Conservation (phyloP, 2,113 vertebrate species). For the Stictonetta naevosa region DNA sequence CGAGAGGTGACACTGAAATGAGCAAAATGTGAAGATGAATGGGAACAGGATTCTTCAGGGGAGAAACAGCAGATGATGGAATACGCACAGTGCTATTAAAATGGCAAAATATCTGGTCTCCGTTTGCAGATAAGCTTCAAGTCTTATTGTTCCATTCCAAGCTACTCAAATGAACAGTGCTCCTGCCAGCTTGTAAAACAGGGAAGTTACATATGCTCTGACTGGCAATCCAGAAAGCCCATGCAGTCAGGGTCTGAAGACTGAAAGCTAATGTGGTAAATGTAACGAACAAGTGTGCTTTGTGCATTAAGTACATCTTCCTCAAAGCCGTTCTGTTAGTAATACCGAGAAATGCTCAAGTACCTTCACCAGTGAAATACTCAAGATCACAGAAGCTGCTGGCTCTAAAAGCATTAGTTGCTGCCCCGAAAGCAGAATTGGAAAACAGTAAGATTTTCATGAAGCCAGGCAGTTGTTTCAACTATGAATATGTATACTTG, state of each 20-base stretch:
- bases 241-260: not conserved
- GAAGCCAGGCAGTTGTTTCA: not conserved
- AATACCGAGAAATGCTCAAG: conserved; percentile 24
- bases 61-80: not conserved
- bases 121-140: not conserved
- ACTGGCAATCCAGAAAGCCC: not conserved
- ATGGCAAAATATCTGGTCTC: not conserved
- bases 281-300: conserved; percentile 2
- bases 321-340: not conserved
- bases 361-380: not conserved
- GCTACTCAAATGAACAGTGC: not conserved
- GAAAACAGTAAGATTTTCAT: not conserved
- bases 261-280: not conserved
- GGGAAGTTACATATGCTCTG: not conserved
- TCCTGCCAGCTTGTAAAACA: not conserved
- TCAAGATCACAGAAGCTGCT: conserved; percentile 1
- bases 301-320: not conserved
- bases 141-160: not conserved
- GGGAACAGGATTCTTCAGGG: not conserved
- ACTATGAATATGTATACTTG: not conserved
- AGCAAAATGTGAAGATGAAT: not conserved
- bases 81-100: not conserved
- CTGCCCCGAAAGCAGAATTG: not conserved
- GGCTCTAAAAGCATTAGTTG: conserved; percentile 27
- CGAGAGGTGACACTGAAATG: not conserved